Evolutionary conservation across 2,888 invertebrate species (phyloP).

Genomic region (Eulithis prunata): DNA sequence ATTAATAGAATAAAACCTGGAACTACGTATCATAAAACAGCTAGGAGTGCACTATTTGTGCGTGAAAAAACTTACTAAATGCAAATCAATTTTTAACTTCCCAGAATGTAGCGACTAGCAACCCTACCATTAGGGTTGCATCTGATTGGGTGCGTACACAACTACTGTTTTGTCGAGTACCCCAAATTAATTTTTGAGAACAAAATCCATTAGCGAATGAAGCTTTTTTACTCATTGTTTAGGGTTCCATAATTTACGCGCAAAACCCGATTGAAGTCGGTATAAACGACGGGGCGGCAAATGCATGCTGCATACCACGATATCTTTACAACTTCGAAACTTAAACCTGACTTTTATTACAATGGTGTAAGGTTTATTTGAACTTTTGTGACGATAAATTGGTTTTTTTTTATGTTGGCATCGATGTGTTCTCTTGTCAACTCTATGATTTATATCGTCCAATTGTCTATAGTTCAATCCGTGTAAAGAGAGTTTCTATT

Average conservation of each 20-base stretch:
- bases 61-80: not conserved
- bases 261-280: slow-evolving; percentile 77
- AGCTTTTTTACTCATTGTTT: slow-evolving; percentile 76
- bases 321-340: slow-evolving; percentile 7
- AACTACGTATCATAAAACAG: no score
- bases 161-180: slow-evolving; percentile 73
- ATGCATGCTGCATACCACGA: slow-evolving; percentile 53
- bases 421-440: slow-evolving; percentile 76
- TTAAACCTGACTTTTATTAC: slow-evolving; percentile 37
- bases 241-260: slow-evolving; percentile 81
- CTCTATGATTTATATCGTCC: slow-evolving; percentile 78
- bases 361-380: slow-evolving; percentile 42
- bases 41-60: no score
- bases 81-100: not conserved
- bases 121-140: slow-evolving; percentile 56
- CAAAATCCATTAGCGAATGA: slow-evolving; percentile 82
- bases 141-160: slow-evolving; percentile 77
- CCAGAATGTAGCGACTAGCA: slow-evolving; percentile 30
- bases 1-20: no score
- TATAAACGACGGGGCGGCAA: slow-evolving; percentile 80
- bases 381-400: slow-evolving; percentile 24
- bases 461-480: slow-evolving; percentile 80
- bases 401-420: slow-evolving; percentile 47
- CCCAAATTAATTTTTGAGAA: slow-evolving; percentile 83
- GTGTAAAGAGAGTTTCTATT: slow-evolving; percentile 80